These are phyloP conservation scores for Montipora foliosa DNA, from an alignment of 64 coral and sea anemone genomes.

Conservation along the genomic window DNA sequence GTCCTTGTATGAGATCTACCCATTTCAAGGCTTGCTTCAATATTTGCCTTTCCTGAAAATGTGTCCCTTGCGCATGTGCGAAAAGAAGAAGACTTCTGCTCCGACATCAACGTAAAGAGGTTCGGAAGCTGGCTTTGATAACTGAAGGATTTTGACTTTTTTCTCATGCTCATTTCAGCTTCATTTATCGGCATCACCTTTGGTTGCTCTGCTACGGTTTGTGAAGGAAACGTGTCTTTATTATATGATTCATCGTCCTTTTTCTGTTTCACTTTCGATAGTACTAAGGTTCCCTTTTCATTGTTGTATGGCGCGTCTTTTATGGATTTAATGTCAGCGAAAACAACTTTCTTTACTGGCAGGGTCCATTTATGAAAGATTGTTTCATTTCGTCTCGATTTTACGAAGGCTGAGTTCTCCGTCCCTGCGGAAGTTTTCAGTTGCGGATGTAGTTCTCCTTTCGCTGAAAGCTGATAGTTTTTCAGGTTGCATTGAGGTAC, in stretches of 20 bases:
- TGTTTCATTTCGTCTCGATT: background rate
- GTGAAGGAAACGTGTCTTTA: background rate
- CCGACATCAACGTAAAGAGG: conserved; percentile 18
- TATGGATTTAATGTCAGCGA: background rate
- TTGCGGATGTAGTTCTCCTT: background rate
- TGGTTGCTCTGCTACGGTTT: background rate
- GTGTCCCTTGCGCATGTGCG: background rate
- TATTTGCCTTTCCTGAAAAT: background rate
- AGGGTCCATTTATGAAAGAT: background rate
- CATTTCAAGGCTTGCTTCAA: background rate
- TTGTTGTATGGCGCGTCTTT: background rate
- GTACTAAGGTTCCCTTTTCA: background rate
- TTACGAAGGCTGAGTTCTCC: background rate
- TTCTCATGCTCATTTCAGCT: too few relatives aligned
- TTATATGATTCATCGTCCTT: background rate
- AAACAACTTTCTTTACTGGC: background rate
- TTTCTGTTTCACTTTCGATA: background rate
- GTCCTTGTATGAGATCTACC: background rate
- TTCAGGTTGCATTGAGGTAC: background rate
- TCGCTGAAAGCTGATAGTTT: background rate
- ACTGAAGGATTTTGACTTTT: background rate
- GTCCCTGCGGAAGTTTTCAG: background rate
- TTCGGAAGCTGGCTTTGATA: conserved; percentile 10
- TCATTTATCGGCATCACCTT: background rate
- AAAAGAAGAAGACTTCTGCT: conserved; percentile 6